Evolutionary conservation across 2,797 vertebrate genomes (phyloP).

Genomic region (Taenioides sp.): DNA sequence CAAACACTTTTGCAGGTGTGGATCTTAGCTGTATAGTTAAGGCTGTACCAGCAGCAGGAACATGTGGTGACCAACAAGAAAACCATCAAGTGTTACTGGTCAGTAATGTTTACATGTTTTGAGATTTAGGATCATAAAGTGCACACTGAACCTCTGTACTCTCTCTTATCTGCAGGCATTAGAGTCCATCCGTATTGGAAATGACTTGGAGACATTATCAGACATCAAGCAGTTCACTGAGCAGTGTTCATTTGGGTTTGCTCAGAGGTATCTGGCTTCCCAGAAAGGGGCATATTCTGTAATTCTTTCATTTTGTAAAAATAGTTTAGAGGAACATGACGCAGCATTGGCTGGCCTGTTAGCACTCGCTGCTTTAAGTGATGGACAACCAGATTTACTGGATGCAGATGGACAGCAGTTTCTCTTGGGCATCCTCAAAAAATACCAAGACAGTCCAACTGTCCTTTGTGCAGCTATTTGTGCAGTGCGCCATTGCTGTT

Average conservation of each 20-base stretch:
- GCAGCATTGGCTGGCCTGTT: constrained; percentile 69
- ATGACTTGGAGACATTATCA: constrained; percentile 24
- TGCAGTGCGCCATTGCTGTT: constrained; percentile 79
- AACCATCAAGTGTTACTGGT: constrained; percentile 87
- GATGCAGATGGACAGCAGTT: constrained; percentile 80
- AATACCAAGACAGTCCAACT: constrained; percentile 39
- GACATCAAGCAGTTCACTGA: constrained; percentile 77
- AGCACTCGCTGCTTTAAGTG: constrained; percentile 79
- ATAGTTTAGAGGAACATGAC: constrained; percentile 49
- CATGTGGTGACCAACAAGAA: constrained; percentile 72
- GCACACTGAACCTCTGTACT: neutral
- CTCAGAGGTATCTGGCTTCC: constrained; percentile 86
- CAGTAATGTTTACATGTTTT: constrained; percentile 5
- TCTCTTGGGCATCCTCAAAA: constrained; percentile 73
- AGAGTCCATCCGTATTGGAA: constrained; percentile 73
- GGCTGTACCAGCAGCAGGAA: constrained; percentile 62
- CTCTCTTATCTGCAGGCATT: constrained; percentile 72
- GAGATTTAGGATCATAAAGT: neutral
- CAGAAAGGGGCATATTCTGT: constrained; percentile 86
- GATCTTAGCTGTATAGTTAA: constrained; percentile 91
- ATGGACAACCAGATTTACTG: constrained; percentile 92
- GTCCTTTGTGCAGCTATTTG: constrained; percentile 71
- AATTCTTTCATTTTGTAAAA: constrained; percentile 83
- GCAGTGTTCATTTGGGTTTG: constrained; percentile 83
- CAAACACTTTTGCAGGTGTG: constrained; percentile 78